phyloP scores from a whole-genome alignment of 1,140 invertebrate genomes.

The Drosophila melanica region DNA sequence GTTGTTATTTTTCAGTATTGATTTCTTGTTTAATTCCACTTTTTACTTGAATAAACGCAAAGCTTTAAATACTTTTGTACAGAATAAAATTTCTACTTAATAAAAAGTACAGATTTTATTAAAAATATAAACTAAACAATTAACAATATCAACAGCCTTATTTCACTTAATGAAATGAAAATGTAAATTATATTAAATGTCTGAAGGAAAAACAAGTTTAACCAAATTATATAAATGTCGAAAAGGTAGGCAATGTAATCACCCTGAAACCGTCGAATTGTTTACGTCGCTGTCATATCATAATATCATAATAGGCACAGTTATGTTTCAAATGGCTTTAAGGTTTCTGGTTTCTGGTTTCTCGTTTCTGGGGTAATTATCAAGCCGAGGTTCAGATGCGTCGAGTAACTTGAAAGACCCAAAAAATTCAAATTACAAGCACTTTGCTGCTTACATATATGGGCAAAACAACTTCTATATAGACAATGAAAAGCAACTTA shows the following conservation, averaged over 20 bases:
- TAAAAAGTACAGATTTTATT: too few relatives aligned
- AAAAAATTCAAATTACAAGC: conserved; percentile 30
- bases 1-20: too few relatives aligned
- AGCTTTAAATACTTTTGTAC: too few relatives aligned
- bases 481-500: conserved; percentile 43
- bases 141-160: background rate
- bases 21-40: too few relatives aligned
- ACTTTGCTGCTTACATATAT: conserved; percentile 42
- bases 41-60: too few relatives aligned
- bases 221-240: conserved; percentile 41
- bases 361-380: conserved; percentile 35
- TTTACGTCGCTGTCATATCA: conserved; percentile 38
- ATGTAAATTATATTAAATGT: too few relatives aligned
- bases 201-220: conserved; percentile 7
- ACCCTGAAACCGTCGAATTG: conserved; percentile 7
- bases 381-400: conserved; percentile 16
- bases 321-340: conserved; percentile 40
- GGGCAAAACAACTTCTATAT: conserved; percentile 53
- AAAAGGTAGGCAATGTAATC: conserved; percentile 24
- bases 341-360: conserved; percentile 11
- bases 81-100: too few relatives aligned
- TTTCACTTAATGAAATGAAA: conserved; percentile 11
- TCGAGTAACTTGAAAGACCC: conserved; percentile 34
- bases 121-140: too few relatives aligned
- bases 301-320: conserved; percentile 36